Evolutionary conservation across 2,797 vertebrate species (phyloP).

Genomic region (Gambelia wislizenii): DNA sequence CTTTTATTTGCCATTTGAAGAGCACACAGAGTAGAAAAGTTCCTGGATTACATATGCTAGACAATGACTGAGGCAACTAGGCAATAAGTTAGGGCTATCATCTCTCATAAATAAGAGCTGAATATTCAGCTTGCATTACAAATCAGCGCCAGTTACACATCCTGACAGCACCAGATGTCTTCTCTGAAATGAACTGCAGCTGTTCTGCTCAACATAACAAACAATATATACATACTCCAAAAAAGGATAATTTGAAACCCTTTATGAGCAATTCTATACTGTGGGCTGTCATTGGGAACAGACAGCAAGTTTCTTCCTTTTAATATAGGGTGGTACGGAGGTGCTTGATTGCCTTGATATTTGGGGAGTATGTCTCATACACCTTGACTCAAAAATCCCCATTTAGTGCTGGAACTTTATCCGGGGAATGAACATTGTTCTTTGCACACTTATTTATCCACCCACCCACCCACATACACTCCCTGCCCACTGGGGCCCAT

Average conservation of each 20-base stretch:
- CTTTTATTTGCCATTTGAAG: constrained; percentile 2
- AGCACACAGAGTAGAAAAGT: constrained; percentile 30
- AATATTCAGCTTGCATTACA: constrained; percentile 64
- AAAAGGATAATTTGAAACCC: constrained; percentile 3
- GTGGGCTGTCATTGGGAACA: constrained; percentile 8
- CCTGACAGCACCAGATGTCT: constrained; percentile 73
- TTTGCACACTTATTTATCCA: not conserved
- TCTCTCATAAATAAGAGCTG: constrained; percentile 58
- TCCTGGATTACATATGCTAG: not conserved
- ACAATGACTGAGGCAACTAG: constrained; percentile 19
- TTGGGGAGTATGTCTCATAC: not conserved
- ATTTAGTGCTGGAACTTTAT: not conserved
- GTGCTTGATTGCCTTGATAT: not conserved
- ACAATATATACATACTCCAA: constrained; percentile 23
- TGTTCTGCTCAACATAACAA: constrained; percentile 43
- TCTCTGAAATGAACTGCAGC: constrained; percentile 65
- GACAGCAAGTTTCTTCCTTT: constrained; percentile 37
- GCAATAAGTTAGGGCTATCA: constrained; percentile 17
- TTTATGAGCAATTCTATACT: not conserved
- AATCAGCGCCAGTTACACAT: constrained; percentile 64
- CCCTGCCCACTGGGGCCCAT: no score
- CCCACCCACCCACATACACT: no score
- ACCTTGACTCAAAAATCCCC: not conserved
- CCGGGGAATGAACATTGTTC: not conserved
- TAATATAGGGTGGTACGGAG: not conserved